Evolutionary conservation across 2,113 vertebrate genomes (phyloP), one percentile per base, ranked within the genome.

Genomic region (Glaucidium brasilianum): DNA sequence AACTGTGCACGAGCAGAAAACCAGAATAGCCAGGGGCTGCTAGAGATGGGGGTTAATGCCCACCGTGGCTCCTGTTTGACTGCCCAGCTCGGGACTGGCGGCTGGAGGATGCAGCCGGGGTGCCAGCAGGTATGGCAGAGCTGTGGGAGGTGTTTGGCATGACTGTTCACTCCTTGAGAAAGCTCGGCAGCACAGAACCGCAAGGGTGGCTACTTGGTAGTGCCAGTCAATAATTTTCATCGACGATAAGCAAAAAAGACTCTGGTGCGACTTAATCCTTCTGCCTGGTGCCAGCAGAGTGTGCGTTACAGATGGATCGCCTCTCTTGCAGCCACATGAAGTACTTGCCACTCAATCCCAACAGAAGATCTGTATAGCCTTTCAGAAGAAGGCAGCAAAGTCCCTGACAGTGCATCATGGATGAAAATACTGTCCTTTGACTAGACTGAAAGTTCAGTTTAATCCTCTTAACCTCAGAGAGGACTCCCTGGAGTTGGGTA

Each of bases 331-430:
- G 59, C 64, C 55, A 5, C 23, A 32, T 71, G 83, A 86, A 77
- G 67, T 0, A 0, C 27, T 92, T 74, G 49, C 56, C 66, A 45
- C 64, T 81, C 62, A 32, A 21, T 56, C 35, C 77, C 53, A 73
- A 5, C 25, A 68, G 90, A 71, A 91, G 63, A 43, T 82, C 69
- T 78, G 32, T 81, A 64, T 25, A 75, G 34, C 41, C 39, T 66
- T 92, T 85, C 76, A 91, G 69, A 95, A 80, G 56, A 60, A 66
- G 39, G 66, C 93, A 89, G n/a, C 25, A 35, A 78, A 91, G 41
- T 84, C 79, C 34, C 60, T 87, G 68, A 43, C 56, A 15, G 20
- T n/a, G 23, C 49, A 37, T 78, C 49, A 72, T 81, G 80, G 73
- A 68, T 92, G 76, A 78, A 87, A 81, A 62, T 58, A 55, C 39